Evolutionary conservation across 2,797 vertebrate genomes (phyloP).

Genomic region (Kryptolebias ocellatus): DNA sequence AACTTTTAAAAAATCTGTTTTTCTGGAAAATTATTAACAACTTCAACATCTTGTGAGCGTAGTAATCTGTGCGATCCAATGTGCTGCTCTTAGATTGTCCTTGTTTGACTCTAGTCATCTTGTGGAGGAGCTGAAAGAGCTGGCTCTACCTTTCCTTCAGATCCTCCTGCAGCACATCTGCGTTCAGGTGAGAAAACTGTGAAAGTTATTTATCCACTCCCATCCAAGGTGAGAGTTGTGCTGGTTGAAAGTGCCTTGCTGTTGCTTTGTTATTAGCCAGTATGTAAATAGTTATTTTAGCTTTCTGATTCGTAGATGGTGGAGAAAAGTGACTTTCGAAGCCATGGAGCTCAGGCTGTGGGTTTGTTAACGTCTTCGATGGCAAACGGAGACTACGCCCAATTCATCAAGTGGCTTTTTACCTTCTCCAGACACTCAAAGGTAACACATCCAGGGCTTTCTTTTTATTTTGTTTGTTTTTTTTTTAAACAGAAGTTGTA

Average conservation of each 20-base stretch:
- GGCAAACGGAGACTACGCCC: conserved; percentile 78
- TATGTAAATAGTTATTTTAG: not conserved
- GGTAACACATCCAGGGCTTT: conserved; percentile 58
- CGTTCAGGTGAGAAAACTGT: conserved; percentile 82
- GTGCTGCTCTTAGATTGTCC: not conserved
- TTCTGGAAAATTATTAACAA: not conserved
- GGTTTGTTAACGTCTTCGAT: conserved; percentile 83
- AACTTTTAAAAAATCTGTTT: too few species aligned
- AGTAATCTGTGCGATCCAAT: too few species aligned
- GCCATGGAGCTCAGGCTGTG: conserved; percentile 84
- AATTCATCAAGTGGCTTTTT: conserved; percentile 90
- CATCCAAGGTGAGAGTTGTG: not conserved
- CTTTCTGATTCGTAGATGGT: conserved; percentile 82
- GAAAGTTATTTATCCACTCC: not conserved
- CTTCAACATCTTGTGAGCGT: not conserved
- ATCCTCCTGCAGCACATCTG: conserved; percentile 93
- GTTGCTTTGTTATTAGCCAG: not conserved
- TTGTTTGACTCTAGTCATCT: conserved; percentile 78
- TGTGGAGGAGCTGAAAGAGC: conserved; percentile 85
- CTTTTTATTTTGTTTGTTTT: too few species aligned
- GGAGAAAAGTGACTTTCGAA: conserved; percentile 91
- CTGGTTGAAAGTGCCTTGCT: not conserved
- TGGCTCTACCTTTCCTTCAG: conserved; percentile 81
- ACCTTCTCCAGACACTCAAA: conserved; percentile 85
- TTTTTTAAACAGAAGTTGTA: too few species aligned